phyloP scores from a whole-genome alignment of 1,140 invertebrate species.

The Drosophila sturtevanti region DNA sequence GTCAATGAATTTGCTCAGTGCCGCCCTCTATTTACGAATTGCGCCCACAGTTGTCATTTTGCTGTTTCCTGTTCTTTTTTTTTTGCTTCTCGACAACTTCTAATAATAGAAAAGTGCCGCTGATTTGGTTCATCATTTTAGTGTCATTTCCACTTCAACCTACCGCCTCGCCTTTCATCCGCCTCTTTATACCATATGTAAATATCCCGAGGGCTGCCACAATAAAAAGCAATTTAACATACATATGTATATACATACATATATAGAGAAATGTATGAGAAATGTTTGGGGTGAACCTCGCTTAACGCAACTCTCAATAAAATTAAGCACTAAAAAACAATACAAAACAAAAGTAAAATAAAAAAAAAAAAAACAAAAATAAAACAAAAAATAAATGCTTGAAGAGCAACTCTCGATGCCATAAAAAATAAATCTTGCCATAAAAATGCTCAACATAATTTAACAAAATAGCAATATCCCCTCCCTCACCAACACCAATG shows the following conservation, averaged over 20 bases:
- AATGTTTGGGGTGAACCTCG: not conserved
- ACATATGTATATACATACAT: not conserved
- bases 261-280: not conserved
- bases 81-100: conserved; percentile 69
- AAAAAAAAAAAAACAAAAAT: not conserved
- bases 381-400: not conserved
- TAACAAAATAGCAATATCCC: conserved; percentile 77
- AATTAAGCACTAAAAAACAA: not conserved
- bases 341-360: not conserved
- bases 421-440: conserved; percentile 76
- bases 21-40: conserved; percentile 19
- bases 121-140: conserved; percentile 75
- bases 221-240: not conserved
- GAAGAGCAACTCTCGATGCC: conserved; percentile 61
- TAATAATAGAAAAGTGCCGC: conserved; percentile 77
- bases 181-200: not conserved
- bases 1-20: conserved; percentile 23
- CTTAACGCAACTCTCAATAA: not conserved
- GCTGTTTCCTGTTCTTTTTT: conserved; percentile 20
- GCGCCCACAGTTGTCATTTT: conserved; percentile 12
- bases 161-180: not conserved
- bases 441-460: conserved; percentile 78
- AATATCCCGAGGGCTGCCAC: not conserved
- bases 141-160: conserved; percentile 65
- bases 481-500: not conserved